phyloP scores from a whole-genome alignment of 2,888 invertebrate species.

The Amblyteles armatorius region DNA sequence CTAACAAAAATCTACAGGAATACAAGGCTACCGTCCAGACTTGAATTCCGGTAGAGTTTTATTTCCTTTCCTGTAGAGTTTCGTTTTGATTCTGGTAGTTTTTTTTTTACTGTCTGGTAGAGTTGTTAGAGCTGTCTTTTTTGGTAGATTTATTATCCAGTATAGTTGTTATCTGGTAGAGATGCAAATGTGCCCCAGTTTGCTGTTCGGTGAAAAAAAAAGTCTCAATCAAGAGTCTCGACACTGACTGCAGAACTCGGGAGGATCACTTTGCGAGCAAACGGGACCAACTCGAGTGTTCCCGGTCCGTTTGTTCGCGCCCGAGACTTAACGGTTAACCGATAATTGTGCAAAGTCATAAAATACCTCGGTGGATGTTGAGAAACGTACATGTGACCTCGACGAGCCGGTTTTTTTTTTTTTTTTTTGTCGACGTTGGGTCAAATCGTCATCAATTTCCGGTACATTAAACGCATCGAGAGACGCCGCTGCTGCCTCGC shows the following conservation, averaged over 20 bases:
- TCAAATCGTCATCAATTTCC: constrained; percentile 76
- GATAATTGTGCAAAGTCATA: constrained; percentile 74
- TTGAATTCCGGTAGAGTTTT: too few relatives aligned
- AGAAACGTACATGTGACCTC: constrained; percentile 56
- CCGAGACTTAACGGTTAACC: constrained; percentile 72
- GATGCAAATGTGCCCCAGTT: too few relatives aligned
- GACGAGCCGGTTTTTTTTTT: constrained; percentile 6
- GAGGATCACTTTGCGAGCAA: constrained; percentile 28
- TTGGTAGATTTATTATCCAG: too few relatives aligned
- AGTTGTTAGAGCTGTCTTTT: too few relatives aligned
- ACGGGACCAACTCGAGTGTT: constrained; percentile 37
- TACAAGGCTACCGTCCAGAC: too few relatives aligned
- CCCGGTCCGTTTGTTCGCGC: constrained; percentile 67
- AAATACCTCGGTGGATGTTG: constrained; percentile 70
- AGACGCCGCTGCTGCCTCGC: constrained; percentile 59
- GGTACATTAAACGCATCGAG: constrained; percentile 72
- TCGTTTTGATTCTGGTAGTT: too few relatives aligned
- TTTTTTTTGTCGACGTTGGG: constrained; percentile 44
- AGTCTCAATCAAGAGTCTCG: not conserved
- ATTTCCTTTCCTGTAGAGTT: too few relatives aligned
- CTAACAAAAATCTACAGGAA: too few relatives aligned
- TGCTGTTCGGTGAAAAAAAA: not conserved
- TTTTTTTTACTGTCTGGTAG: too few relatives aligned
- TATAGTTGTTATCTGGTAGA: too few relatives aligned
- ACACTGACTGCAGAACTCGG: not conserved